Evolutionary conservation across 2,113 vertebrate species (phyloP).

Genomic region (Albula glossodonta): DNA sequence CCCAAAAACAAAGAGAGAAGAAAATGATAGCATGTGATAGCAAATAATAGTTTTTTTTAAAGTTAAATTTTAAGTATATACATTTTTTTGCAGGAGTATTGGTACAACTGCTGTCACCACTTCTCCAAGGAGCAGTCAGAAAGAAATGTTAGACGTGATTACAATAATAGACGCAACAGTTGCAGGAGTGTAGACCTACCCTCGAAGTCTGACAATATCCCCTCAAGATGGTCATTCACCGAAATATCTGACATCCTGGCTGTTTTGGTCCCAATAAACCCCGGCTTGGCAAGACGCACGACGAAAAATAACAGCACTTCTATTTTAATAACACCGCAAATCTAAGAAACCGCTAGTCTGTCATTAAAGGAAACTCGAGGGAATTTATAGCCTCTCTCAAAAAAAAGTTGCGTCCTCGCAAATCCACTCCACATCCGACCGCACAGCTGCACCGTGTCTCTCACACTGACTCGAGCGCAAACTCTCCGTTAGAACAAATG

Average conservation of each 20-base stretch:
- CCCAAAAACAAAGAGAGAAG: not conserved
- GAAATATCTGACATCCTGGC: conserved; percentile 74
- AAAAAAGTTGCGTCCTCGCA: conserved; percentile 30
- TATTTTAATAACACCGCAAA: not conserved
- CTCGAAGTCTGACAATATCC: conserved; percentile 82
- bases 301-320: not conserved
- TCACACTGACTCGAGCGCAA: not conserved
- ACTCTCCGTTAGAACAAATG: conserved; percentile 24
- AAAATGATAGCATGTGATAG: too few relatives aligned
- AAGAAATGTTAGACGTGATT: not conserved
- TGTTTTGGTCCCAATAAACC: conserved; percentile 21
- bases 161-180: not conserved
- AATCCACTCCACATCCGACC: conserved; percentile 33
- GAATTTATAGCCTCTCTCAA: not conserved
- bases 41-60: too few relatives aligned
- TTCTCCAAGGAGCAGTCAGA: not conserved
- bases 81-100: too few relatives aligned
- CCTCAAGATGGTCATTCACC: conserved; percentile 79
- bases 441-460: conserved; percentile 21
- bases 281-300: not conserved
- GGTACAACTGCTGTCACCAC: too few relatives aligned
- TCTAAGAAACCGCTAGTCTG: not conserved
- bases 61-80: too few relatives aligned
- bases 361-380: not conserved
- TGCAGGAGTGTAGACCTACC: conserved; percentile 59